Conservation (phyloP, 2,113 vertebrate species). For the Odontesthes bonariensis region DNA sequence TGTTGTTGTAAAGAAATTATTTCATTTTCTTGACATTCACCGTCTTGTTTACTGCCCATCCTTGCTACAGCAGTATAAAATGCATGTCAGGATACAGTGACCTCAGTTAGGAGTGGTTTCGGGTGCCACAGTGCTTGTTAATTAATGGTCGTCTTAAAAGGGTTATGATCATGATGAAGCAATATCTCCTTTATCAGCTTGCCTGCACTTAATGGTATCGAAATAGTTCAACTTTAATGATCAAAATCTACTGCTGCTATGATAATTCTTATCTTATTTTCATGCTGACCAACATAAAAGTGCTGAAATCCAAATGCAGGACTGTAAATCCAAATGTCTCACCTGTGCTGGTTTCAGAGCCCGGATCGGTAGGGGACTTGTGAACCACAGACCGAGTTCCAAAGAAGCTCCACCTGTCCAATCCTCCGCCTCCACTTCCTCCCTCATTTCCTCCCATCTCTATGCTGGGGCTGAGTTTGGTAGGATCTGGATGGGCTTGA, state of each 20-base stretch:
- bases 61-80: not conserved
- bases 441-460: conserved; percentile 84
- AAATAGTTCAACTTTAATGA: no score
- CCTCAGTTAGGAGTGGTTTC: not conserved
- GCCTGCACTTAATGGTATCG: no score
- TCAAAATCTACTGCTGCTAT: no score
- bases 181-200: not conserved
- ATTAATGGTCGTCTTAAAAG: not conserved
- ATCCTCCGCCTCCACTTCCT: conserved; percentile 49
- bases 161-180: not conserved
- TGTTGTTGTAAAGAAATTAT: not conserved
- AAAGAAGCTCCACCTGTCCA: conserved; percentile 92
- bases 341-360: conserved; percentile 81
- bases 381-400: conserved; percentile 87
- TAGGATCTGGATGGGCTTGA: conserved; percentile 79
- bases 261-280: no score
- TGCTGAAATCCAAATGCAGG: not conserved
- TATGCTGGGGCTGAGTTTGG: conserved; percentile 68
- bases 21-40: not conserved
- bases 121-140: not conserved
- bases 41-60: not conserved
- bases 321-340: conserved; percentile 9
- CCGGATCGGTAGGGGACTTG: conserved; percentile 90
- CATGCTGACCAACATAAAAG: no score
- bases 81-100: not conserved